A percentile compares a stretch with the other conserved stretches of the same genome.
phyloP scores from a whole-genome alignment of 1,140 invertebrate species.

The Ostrea edulis region DNA sequence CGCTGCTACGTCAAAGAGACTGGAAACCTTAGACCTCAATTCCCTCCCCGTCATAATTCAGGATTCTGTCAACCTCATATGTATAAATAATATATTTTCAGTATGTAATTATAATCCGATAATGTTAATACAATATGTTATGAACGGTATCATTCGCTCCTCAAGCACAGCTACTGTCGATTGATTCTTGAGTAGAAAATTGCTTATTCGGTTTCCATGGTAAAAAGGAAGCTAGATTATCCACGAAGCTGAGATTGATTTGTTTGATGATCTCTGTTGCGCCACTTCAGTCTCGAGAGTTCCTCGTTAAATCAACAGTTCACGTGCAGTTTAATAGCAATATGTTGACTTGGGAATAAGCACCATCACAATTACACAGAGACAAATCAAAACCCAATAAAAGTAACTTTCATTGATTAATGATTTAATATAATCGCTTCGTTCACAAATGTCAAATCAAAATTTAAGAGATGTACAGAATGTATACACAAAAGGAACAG shows the following conservation, averaged over 20 bases:
- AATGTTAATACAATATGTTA: background rate
- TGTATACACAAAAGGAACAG: slow-evolving; percentile 2
- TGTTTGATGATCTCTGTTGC: slow-evolving; percentile 19
- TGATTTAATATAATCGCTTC: slow-evolving; percentile 5
- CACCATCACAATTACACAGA: slow-evolving; percentile 1
- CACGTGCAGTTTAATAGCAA: slow-evolving; percentile 18
- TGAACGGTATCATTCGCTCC: background rate
- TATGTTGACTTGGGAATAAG: slow-evolving; percentile 24
- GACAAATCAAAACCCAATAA: slow-evolving; percentile 37
- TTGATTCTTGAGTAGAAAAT: slow-evolving; percentile 12
- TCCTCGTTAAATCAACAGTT: slow-evolving; percentile 34
- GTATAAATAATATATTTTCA: slow-evolving; percentile 9
- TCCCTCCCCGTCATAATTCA: slow-evolving; percentile 34
- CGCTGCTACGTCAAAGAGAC: slow-evolving; percentile 53
- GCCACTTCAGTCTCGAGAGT: slow-evolving; percentile 29
- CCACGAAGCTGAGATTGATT: background rate
- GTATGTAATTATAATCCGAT: background rate
- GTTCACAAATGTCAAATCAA: slow-evolving; percentile 30
- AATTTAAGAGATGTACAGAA: slow-evolving; percentile 12
- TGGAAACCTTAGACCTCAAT: slow-evolving; percentile 53
- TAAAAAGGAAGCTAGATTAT: slow-evolving; percentile 32
- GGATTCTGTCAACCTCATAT: background rate
- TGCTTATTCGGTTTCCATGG: slow-evolving; percentile 38
- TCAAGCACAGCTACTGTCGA: background rate
- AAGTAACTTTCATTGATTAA: slow-evolving; percentile 39